These are phyloP conservation scores for Drosophila paramelanica DNA, from an alignment of 2,888 invertebrate genomes.

Conservation along the genomic window DNA sequence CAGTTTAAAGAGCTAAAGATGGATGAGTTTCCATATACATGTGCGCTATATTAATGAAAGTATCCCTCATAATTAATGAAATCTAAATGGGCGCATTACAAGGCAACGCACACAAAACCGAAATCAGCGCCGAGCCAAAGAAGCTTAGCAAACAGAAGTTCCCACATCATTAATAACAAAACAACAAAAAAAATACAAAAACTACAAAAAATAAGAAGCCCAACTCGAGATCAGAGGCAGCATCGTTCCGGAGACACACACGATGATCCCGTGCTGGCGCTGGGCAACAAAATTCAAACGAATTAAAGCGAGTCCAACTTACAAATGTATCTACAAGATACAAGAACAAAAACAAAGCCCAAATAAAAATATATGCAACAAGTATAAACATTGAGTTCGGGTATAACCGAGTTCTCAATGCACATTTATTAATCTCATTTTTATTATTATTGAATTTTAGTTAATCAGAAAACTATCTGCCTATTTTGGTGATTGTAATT, in stretches of 20 bases:
- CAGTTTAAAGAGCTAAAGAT: constrained; percentile 9
- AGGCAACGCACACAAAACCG: constrained; percentile 28
- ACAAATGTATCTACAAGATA: constrained; percentile 79
- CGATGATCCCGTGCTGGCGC: constrained; percentile 61
- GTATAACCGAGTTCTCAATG: background rate
- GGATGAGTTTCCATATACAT: constrained; percentile 34
- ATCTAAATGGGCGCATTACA: constrained; percentile 63
- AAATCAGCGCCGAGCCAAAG: constrained; percentile 38
- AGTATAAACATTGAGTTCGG: background rate
- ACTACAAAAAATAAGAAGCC: constrained; percentile 10
- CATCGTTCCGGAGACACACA: constrained; percentile 59
- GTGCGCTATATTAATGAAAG: constrained; percentile 71
- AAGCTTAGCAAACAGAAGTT: constrained; percentile 69
- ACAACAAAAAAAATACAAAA: constrained; percentile 21
- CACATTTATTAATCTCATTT: too few relatives aligned
- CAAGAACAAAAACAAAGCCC: constrained; percentile 34
- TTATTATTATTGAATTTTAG: too few relatives aligned
- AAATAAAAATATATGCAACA: constrained; percentile 17
- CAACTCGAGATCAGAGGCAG: constrained; percentile 30
- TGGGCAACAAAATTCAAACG: constrained; percentile 69
- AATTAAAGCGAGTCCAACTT: constrained; percentile 65
- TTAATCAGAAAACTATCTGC: too few relatives aligned
- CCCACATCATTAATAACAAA: constrained; percentile 77
- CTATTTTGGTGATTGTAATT: too few relatives aligned
- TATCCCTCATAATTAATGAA: constrained; percentile 74